Conservation (phyloP, 2,888 invertebrate species). For the Chouioia cunea region DNA sequence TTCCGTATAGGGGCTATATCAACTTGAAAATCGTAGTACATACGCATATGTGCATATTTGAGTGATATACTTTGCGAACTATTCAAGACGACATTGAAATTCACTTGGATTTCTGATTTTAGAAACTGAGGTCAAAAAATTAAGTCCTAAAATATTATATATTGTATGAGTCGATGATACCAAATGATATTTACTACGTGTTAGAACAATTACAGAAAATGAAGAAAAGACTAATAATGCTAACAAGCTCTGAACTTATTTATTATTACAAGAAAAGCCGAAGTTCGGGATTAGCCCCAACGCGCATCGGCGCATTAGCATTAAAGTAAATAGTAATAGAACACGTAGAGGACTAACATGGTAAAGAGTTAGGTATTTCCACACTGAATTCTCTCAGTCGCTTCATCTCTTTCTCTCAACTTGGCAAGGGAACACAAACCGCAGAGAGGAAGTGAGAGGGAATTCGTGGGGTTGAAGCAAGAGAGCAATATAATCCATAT, state of each 20-base stretch:
- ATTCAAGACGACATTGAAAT: too few species aligned
- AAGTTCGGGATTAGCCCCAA: slow-evolving; percentile 50
- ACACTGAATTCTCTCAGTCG: slow-evolving; percentile 19
- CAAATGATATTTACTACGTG: too few species aligned
- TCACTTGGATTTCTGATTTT: too few species aligned
- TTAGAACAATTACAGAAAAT: too few species aligned
- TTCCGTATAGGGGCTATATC: too few species aligned
- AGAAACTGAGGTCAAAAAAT: too few species aligned
- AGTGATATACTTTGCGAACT: too few species aligned
- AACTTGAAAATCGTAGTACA: too few species aligned
- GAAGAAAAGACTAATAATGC: too few species aligned
- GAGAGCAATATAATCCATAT: slow-evolving; percentile 45
- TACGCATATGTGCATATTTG: too few species aligned
- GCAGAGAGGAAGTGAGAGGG: slow-evolving; percentile 9
- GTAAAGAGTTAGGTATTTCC: slow-evolving; percentile 33
- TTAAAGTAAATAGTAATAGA: slow-evolving; percentile 42
- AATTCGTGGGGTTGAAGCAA: slow-evolving; percentile 35
- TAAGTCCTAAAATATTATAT: too few species aligned
- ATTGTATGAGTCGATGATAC: too few species aligned
- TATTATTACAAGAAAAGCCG: slow-evolving; percentile 43
- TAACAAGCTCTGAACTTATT: neutral
- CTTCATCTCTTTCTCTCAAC: slow-evolving; percentile 8
- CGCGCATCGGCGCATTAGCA: slow-evolving; percentile 59
- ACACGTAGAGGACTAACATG: slow-evolving; percentile 14
- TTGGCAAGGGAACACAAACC: neutral